Evolutionary conservation across 2,797 vertebrate genomes (phyloP).

Genomic region (Pseudomugil tenellus): DNA sequence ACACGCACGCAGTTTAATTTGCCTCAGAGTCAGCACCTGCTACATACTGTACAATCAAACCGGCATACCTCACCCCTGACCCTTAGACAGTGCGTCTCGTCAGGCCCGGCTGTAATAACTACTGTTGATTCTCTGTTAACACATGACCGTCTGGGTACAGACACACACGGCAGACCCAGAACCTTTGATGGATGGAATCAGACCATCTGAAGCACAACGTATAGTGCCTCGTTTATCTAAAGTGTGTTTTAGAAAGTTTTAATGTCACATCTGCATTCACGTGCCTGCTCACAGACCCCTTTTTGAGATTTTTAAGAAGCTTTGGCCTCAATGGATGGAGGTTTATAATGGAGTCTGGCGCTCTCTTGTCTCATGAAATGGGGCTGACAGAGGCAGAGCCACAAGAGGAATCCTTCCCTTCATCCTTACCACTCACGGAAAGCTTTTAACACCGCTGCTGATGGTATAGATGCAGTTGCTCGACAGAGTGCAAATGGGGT

Average conservation of each 20-base stretch:
- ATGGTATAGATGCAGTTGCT: conserved; percentile 39
- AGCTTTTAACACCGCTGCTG: conserved; percentile 62
- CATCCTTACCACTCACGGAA: conserved; percentile 54
- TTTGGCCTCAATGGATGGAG: conserved; percentile 50
- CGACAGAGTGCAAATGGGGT: conserved; percentile 20
- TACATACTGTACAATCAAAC: conserved; percentile 64
- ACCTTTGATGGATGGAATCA: conserved; percentile 63
- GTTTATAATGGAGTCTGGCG: conserved; percentile 41
- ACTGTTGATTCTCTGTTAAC: conserved; percentile 74
- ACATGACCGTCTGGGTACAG: conserved; percentile 71
- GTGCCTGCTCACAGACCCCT: conserved; percentile 8
- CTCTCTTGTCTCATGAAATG: conserved; percentile 48
- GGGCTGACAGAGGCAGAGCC: conserved; percentile 56
- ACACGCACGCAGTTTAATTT: conserved; percentile 53
- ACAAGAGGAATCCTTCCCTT: conserved; percentile 52
- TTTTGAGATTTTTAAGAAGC: conserved; percentile 37
- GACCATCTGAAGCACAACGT: conserved; percentile 49
- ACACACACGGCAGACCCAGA: conserved; percentile 47
- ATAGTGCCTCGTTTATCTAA: conserved; percentile 16
- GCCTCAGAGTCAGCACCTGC: conserved; percentile 60
- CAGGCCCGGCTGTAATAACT: conserved; percentile 74
- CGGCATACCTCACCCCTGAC: conserved; percentile 76
- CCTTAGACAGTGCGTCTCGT: conserved; percentile 74
- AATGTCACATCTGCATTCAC: conserved; percentile 31
- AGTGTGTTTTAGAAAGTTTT: conserved; percentile 49